Evolutionary conservation across 2,113 vertebrate genomes (phyloP).

Genomic region (Notarius lentiginosus): DNA sequence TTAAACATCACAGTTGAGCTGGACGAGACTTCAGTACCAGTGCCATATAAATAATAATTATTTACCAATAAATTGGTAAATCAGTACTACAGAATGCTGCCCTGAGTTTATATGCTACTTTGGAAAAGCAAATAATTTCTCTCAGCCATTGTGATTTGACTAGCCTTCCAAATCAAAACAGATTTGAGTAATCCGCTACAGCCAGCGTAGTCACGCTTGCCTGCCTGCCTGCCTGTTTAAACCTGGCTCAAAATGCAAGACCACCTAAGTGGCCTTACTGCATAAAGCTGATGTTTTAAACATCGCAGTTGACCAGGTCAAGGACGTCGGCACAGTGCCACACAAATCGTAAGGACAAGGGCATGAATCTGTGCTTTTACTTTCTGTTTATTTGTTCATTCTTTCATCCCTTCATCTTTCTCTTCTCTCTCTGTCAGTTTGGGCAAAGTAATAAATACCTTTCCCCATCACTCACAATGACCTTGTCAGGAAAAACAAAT

Average conservation of each 20-base stretch:
- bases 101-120: not conserved
- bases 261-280: not conserved
- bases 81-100: not conserved
- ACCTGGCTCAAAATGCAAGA: not conserved
- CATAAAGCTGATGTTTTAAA: constrained; percentile 9
- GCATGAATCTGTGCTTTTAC: not conserved
- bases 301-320: constrained; percentile 17
- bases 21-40: not conserved
- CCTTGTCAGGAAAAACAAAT: constrained; percentile 68
- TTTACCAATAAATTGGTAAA: not conserved
- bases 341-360: not conserved
- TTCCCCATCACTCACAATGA: constrained; percentile 60
- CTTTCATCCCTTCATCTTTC: constrained; percentile 4
- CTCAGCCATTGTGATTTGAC: constrained; percentile 30
- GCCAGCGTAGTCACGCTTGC: not conserved
- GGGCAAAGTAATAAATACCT: constrained; percentile 25
- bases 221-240: not conserved
- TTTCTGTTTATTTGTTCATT: not conserved
- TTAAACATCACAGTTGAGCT: not conserved
- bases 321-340: constrained; percentile 8
- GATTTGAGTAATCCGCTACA: constrained; percentile 9
- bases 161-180: constrained; percentile 27
- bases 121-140: constrained; percentile 19
- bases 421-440: constrained; percentile 2
- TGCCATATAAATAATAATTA: not conserved